Percentiles rank a stretch among this genome's conserved stretches.
These are phyloP conservation scores for Galendromus occidentalis DNA, from an alignment of 1,140 invertebrate species.

Conservation along the genomic window DNA sequence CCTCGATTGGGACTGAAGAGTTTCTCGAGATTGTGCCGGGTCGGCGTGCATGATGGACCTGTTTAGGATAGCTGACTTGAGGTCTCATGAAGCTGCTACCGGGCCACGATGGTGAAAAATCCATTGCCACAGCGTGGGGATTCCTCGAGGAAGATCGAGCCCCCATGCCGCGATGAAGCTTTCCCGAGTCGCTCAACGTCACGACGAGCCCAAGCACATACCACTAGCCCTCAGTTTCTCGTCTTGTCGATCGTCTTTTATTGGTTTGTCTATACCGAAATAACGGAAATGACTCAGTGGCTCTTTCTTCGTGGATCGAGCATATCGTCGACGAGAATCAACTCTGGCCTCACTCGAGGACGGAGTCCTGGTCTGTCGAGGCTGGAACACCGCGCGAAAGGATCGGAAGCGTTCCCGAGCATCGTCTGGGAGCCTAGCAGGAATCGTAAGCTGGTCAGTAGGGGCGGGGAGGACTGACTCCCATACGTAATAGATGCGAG, in stretches of 20 bases:
- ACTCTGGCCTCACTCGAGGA: not conserved
- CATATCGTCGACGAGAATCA: not conserved
- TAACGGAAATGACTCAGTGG: not conserved
- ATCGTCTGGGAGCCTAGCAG: not conserved
- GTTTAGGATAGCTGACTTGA: no score
- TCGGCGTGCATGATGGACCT: no score
- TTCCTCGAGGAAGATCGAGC: no score
- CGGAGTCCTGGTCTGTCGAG: not conserved
- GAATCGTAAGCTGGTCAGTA: not conserved
- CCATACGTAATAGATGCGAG: not conserved
- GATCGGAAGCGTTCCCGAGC: not conserved
- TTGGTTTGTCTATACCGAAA: conserved; percentile 6
- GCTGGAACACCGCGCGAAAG: not conserved
- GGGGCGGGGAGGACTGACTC: not conserved
- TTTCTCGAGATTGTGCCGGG: not conserved
- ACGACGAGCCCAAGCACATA: no score
- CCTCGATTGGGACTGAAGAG: not conserved
- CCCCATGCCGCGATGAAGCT: no score
- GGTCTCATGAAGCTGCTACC: no score
- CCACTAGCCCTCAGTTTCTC: not conserved
- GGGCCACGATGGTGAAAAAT: no score
- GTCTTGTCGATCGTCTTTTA: not conserved
- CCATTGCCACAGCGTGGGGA: no score
- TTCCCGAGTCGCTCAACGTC: no score
- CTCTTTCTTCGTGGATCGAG: not conserved